Evolutionary conservation across 2,797 vertebrate species (phyloP), one percentile per base, ranked within the genome.

Genomic region (Sebastes baramenuke): DNA sequence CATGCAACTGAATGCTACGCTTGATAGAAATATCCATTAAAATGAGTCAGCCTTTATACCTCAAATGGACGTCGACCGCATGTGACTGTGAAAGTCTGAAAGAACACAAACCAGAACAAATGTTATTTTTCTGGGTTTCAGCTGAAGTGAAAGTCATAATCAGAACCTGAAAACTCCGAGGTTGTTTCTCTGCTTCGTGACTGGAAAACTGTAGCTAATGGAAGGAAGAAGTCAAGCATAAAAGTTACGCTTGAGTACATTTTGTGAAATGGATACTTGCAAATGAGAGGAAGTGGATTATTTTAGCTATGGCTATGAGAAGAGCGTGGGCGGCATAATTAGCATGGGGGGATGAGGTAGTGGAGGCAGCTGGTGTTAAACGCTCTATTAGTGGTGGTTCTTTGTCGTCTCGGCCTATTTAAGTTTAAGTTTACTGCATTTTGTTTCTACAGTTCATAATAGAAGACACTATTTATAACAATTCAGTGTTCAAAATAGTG

Each of bases 241-340:
- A 8, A 29, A 61, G 11, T 67, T 52, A 30, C 0, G 3, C 59
- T 71, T 4, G 9, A 1, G 3, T 38, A 67, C 11, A 5, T 18
- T 30, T 59, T 68, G 36, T 20, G 54, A 20, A 68, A 81, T 55
- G 29, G 64, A 59, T 72, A 36, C 3, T 61, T 65, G 20, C 2
- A 66, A 71, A 80, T 68, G 11, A 83, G 68, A 73, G 91, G 84
- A 87, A 72, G 69, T 79, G 77, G 52, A 62, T 34, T 78, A 64
- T 77, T 72, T 79, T 49, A 67, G n/a, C 56, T 4, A 25, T 61
- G 66, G 24, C 22, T 14, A 27, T 77, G 29, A 65, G 3, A 52
- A 60, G 46, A n/a, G 65, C 11, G 77, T 87, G 79, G 83, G 79
- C 24, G 46, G 34, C 56, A 62, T 27, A 42, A 75, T 72, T 38